Evolutionary conservation across 2,888 invertebrate species (phyloP), one percentile per base, ranked within the genome.

Genomic region (Meiosimyza decipiens): DNA sequence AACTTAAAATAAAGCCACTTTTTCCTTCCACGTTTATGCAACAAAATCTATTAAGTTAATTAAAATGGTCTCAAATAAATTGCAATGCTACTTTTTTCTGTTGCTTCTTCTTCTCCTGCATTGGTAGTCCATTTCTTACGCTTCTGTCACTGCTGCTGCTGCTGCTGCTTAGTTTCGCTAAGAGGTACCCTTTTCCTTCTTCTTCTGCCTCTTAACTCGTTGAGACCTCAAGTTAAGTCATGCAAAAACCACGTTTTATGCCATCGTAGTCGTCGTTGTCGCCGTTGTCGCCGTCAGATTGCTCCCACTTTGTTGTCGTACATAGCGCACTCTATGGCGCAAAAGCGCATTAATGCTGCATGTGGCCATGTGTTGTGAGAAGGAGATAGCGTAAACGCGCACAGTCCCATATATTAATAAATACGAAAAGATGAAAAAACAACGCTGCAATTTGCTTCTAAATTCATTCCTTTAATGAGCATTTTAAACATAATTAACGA

Each of bases 401-500:
- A 40, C 40, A 40, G 40, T 40, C 40, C 40, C 40, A 40, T 40
- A 40, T 40, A 40, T 40, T 40, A 40, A 40, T 40, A 40, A 40
- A 9, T 28, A 28, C 28, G 28, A 40, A 40, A 40, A 40, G 9
- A 65, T 54, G 16, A 54, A 62, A 47, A 28, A 60, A 62, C n/a
- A 62, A 73, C 70, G 71, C 64, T 52, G 73, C 75, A 75, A 76
- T 75, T 76, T 75, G 76, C 75, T 76, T 63, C 74, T 69, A 77
- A 79, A 77, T 71, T 77, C 74, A 78, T 77, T 76, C 74, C 75
- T 76, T 74, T 75, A 76, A 78, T 79, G 74, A 78, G 76, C 79
- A 78, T 77, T 79, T 79, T 77, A 77, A 77, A 77, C 77, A 74
- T 79, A 79, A 79, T 79, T 79, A 79, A 77, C 76, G 75, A 76